A percentile compares a stretch with the other conserved stretches of the same genome.
Evolutionary conservation across 2,797 vertebrate genomes (phyloP).

Genomic region (Siniperca obscura): DNA sequence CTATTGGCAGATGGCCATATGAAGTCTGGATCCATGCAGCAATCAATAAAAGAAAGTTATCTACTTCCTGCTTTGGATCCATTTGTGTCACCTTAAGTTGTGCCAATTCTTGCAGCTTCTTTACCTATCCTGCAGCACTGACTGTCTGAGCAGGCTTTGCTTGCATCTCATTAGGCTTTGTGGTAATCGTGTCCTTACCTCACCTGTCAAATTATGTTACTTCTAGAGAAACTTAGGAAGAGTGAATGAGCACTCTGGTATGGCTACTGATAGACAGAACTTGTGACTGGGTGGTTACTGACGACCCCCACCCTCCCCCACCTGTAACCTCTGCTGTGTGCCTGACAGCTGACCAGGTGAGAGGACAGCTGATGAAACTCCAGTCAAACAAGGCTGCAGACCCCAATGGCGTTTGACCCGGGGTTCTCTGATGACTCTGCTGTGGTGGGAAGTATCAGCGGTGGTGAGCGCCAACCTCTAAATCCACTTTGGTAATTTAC

Average conservation of each 20-base stretch:
- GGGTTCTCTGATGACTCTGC: too few species aligned
- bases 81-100: constrained; percentile 51
- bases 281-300: not conserved
- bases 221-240: constrained; percentile 21
- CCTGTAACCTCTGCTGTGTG: too few species aligned
- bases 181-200: constrained; percentile 33
- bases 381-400: too few species aligned
- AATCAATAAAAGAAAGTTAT: constrained; percentile 57
- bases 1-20: constrained; percentile 60
- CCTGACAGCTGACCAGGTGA: too few species aligned
- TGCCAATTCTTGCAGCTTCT: constrained; percentile 43
- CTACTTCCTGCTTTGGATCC: constrained; percentile 50
- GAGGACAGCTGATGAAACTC: too few species aligned
- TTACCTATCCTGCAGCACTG: constrained; percentile 64
- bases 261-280: not conserved
- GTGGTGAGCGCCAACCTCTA: too few species aligned
- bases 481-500: too few species aligned
- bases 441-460: too few species aligned
- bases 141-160: constrained; percentile 66
- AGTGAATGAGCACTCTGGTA: constrained; percentile 1
- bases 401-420: too few species aligned
- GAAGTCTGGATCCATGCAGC: constrained; percentile 52
- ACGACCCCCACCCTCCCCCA: too few species aligned
- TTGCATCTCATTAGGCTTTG: constrained; percentile 67
- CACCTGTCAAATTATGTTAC: constrained; percentile 42